Evolutionary conservation across 2,888 invertebrate genomes (phyloP).

Genomic region (Philereme vetulata): DNA sequence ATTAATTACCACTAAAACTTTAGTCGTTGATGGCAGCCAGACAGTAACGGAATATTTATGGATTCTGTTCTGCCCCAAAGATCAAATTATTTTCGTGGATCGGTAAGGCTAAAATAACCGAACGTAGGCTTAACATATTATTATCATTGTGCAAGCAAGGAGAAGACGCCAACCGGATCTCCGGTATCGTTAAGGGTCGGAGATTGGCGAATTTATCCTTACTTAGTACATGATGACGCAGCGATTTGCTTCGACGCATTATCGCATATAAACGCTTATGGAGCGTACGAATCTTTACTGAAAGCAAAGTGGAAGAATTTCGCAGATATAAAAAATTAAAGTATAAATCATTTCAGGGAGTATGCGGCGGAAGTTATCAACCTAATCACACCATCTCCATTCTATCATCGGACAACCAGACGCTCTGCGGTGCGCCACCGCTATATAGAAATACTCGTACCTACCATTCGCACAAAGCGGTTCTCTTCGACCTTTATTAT

Average conservation of each 20-base stretch:
- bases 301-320: conserved; percentile 37
- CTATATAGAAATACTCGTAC: too few species aligned
- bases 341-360: too few species aligned
- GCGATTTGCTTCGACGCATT: conserved; percentile 35
- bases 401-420: too few species aligned
- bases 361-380: too few species aligned
- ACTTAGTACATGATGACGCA: conserved; percentile 33
- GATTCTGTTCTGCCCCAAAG: conserved; percentile 20
- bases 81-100: conserved; percentile 28
- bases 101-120: conserved; percentile 28
- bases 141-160: conserved; percentile 32
- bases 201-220: conserved; percentile 36
- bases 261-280: conserved; percentile 41
- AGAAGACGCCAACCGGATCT: conserved; percentile 36
- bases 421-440: too few species aligned
- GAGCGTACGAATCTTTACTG: conserved; percentile 40
- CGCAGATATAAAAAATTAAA: too few species aligned
- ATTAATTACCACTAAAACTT: conserved; percentile 25
- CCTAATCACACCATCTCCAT: too few species aligned
- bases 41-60: conserved; percentile 26
- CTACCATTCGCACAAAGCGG: too few species aligned
- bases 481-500: too few species aligned
- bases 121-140: conserved; percentile 31
- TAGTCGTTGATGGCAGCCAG: conserved; percentile 7
- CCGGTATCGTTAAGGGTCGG: conserved; percentile 37